Conservation (phyloP, 2,113 vertebrate genomes). For the Podilymbus podiceps region DNA sequence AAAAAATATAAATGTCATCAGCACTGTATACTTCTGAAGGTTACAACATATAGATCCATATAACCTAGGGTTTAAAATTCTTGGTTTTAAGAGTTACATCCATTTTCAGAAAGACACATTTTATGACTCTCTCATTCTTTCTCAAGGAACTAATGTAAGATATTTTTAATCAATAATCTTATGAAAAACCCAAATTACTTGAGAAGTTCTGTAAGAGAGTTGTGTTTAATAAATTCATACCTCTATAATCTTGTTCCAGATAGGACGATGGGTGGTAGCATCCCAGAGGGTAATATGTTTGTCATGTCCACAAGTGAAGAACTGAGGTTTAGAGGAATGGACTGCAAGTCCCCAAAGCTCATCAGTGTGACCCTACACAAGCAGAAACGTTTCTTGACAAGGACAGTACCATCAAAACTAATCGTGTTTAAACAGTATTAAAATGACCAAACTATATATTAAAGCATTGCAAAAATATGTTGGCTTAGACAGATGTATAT, state of each 20-base stretch:
- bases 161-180: neutral
- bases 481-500: neutral
- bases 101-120: neutral
- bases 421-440: neutral
- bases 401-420: neutral
- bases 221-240: constrained; percentile 60
- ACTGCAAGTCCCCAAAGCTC: constrained; percentile 96
- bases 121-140: neutral
- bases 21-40: neutral
- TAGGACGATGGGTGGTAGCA: constrained; percentile 84
- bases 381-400: neutral
- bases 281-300: constrained; percentile 93
- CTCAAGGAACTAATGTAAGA: neutral
- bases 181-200: neutral
- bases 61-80: neutral
- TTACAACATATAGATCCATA: neutral
- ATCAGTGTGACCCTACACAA: constrained; percentile 90
- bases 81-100: neutral
- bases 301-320: constrained; percentile 94
- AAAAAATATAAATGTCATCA: neutral
- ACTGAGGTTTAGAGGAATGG: constrained; percentile 88
- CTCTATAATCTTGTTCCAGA: constrained; percentile 93
- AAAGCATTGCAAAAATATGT: neutral
- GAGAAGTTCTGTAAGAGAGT: neutral
- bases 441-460: neutral